Percentiles rank a stretch among this genome's conserved stretches.
These are phyloP conservation scores for Sebastes oblongus DNA, from an alignment of 2,797 vertebrate genomes.

Conservation along the genomic window DNA sequence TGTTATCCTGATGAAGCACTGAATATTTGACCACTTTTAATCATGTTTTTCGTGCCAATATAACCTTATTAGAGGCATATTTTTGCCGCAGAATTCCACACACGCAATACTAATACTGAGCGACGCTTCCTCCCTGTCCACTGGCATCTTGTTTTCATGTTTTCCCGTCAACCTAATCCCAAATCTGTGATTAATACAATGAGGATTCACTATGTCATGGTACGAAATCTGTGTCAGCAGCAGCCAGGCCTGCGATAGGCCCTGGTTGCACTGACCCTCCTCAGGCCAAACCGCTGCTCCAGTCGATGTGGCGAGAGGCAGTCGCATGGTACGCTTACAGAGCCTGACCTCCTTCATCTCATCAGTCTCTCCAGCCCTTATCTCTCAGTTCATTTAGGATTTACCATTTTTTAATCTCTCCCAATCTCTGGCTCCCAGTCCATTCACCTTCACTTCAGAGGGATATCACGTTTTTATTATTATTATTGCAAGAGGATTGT, in stretches of 20 bases:
- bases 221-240: conserved; percentile 53
- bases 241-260: background rate
- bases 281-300: conserved; percentile 20
- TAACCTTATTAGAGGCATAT: background rate
- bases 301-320: conserved; percentile 36
- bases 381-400: conserved; percentile 69
- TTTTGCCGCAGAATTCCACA: background rate
- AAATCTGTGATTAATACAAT: conserved; percentile 23
- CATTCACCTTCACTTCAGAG: conserved; percentile 41
- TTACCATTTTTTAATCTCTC: conserved; percentile 64
- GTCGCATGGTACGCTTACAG: conserved; percentile 52
- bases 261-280: conserved; percentile 16
- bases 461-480: conserved; percentile 23
- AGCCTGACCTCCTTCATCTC: conserved; percentile 52
- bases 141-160: conserved; percentile 11
- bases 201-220: background rate
- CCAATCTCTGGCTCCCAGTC: conserved; percentile 49
- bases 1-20: background rate
- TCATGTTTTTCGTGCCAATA: background rate
- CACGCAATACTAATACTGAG: background rate
- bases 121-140: background rate
- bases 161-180: conserved; percentile 24
- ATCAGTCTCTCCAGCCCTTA: conserved; percentile 27
- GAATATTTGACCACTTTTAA: background rate
- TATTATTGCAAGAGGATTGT: conserved; percentile 6